A percentile compares a stretch with the other conserved stretches of the same genome.
phyloP scores from a whole-genome alignment of 2,888 invertebrate species.

The Chaetogeoica ovagalla region DNA sequence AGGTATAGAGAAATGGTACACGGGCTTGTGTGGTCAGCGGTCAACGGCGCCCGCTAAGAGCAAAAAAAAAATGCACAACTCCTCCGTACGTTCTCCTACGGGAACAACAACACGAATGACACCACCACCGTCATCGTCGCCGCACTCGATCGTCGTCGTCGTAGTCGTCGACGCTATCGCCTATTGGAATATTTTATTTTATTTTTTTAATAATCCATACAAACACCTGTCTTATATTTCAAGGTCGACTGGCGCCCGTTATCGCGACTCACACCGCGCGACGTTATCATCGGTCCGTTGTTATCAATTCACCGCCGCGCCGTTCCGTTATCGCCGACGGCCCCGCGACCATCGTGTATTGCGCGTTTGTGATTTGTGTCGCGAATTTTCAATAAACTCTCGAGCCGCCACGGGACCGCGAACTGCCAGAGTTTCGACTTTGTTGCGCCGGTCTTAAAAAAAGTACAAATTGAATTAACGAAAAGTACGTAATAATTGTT shows the following conservation, averaged over 20 bases:
- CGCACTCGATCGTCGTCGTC: background rate
- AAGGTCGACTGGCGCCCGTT: background rate
- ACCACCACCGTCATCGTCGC: background rate
- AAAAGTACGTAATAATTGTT: background rate
- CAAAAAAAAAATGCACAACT: no score
- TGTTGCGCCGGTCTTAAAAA: background rate
- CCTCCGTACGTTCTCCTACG: background rate
- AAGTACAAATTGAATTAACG: background rate
- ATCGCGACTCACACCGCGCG: background rate
- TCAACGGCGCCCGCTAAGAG: no score
- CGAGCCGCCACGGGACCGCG: background rate
- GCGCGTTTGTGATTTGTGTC: background rate
- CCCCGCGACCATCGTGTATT: background rate
- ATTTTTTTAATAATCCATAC: background rate
- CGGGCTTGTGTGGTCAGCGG: background rate
- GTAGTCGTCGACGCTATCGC: background rate
- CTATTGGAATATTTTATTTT: background rate
- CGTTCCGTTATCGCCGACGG: background rate
- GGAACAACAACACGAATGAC: background rate
- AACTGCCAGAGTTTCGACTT: background rate
- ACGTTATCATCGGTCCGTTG: background rate
- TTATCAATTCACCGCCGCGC: background rate
- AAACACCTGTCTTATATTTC: conserved; percentile 16
- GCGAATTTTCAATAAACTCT: background rate
- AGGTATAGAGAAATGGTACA: background rate